Percentiles rank a stretch among this genome's conserved stretches.
Conservation (phyloP, 1,140 invertebrate species). For the Eufriesea mexicana region DNA sequence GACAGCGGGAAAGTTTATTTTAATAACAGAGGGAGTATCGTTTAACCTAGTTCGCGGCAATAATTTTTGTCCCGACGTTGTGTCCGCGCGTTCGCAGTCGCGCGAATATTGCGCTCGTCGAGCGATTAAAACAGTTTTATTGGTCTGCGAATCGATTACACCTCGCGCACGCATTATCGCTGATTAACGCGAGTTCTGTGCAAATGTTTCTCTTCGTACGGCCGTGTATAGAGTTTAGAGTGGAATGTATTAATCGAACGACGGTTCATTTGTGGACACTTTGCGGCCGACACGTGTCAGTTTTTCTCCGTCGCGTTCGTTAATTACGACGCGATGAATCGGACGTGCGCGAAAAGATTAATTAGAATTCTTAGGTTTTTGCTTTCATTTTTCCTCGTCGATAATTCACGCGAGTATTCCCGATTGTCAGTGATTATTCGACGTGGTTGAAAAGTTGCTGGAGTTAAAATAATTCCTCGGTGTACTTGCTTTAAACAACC, state of each 20-base stretch:
- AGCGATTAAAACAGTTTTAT: conserved; percentile 31
- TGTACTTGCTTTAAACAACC: neutral
- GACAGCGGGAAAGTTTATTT: neutral
- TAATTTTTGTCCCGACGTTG: conserved; percentile 7
- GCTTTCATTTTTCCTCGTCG: too few relatives aligned
- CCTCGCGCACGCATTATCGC: conserved; percentile 16
- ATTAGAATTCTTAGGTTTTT: too few relatives aligned
- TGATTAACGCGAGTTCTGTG: conserved; percentile 7
- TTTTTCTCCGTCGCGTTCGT: neutral
- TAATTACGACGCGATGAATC: neutral
- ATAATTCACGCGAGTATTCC: too few relatives aligned
- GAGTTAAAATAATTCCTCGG: too few relatives aligned
- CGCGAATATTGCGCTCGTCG: conserved; percentile 13
- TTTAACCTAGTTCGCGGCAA: neutral
- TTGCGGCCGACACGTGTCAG: neutral
- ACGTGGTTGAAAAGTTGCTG: too few relatives aligned
- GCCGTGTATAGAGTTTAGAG: neutral
- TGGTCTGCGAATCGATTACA: conserved; percentile 3
- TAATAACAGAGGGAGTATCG: neutral
- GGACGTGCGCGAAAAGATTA: too few relatives aligned
- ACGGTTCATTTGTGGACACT: neutral
- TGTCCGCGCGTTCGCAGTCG: neutral
- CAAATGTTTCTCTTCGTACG: neutral
- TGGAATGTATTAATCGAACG: neutral
- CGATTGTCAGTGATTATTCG: too few relatives aligned